phyloP scores from a whole-genome alignment of 2,113 vertebrate genomes.

The Proterorhinus semilunaris region DNA sequence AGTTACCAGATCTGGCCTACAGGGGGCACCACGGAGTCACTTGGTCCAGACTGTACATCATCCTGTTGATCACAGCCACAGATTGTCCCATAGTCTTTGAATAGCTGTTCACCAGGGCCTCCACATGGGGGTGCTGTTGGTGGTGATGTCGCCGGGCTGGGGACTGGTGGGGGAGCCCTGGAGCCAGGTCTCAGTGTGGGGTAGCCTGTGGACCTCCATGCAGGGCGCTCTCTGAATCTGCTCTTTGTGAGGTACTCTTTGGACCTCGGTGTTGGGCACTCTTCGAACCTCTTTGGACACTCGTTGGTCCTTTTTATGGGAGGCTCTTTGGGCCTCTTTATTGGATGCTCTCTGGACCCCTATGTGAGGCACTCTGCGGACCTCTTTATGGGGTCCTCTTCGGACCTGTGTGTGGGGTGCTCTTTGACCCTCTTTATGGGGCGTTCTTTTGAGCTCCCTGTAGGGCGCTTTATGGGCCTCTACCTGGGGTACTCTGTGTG shows the following conservation, averaged over 20 bases:
- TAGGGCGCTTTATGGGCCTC: background rate
- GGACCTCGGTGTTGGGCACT: background rate
- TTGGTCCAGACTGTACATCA: background rate
- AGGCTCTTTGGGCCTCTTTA: background rate
- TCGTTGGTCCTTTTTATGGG: background rate
- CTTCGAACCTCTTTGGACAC: background rate
- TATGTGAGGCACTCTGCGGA: conserved; percentile 61
- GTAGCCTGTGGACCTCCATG: conserved; percentile 65
- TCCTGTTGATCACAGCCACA: background rate
- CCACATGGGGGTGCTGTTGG: conserved; percentile 75
- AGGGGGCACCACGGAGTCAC: background rate
- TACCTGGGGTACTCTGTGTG: conserved; percentile 60
- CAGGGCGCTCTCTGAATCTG: background rate
- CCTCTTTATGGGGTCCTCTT: background rate
- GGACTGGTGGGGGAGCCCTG: background rate
- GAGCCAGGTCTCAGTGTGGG: background rate
- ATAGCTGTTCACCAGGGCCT: conserved; percentile 83
- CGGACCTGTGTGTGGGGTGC: background rate
- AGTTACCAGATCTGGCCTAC: conserved; percentile 28
- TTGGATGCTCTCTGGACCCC: too few species aligned
- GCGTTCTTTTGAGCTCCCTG: background rate
- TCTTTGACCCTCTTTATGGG: background rate
- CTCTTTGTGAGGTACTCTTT: background rate
- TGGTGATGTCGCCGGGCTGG: conserved; percentile 57
- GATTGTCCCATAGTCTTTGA: conserved; percentile 24